A percentile compares a stretch with the other conserved stretches of the same genome.
phyloP scores from a whole-genome alignment of 2,888 invertebrate species.

The Pollenia angustigena region DNA sequence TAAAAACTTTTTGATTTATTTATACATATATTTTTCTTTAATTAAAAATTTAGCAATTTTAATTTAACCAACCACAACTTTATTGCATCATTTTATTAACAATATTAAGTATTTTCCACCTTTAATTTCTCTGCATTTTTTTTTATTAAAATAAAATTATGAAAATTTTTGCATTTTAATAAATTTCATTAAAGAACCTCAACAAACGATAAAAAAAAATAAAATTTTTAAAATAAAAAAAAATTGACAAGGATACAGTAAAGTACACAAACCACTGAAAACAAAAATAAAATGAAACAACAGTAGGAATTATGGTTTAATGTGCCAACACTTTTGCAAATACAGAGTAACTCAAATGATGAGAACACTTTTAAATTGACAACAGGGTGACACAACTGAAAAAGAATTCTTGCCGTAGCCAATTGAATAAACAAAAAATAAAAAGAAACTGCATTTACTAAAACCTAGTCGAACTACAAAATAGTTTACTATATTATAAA shows the following conservation, averaged over 20 bases:
- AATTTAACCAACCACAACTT: conserved; percentile 14
- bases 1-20: neutral
- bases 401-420: too few species aligned
- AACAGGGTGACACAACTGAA: neutral
- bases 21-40: neutral
- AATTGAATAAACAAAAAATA: too few species aligned
- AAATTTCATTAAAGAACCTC: conserved; percentile 60
- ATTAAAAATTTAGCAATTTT: neutral
- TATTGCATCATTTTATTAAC: conserved; percentile 1
- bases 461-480: too few species aligned
- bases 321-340: conserved; percentile 1
- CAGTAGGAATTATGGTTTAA: conserved; percentile 16
- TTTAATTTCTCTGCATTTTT: too few species aligned
- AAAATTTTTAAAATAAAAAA: conserved; percentile 1
- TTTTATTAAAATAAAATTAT: neutral
- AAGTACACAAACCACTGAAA: neutral
- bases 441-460: too few species aligned
- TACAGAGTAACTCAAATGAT: neutral
- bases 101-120: conserved; percentile 23
- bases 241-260: neutral
- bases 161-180: conserved; percentile 43
- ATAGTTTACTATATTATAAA: too few species aligned
- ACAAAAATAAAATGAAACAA: neutral
- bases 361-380: neutral
- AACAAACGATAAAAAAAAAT: conserved; percentile 20